Percentiles rank a stretch among this genome's conserved stretches.
These are phyloP conservation scores for Enchytraeus crypticus DNA, from an alignment of 2,888 invertebrate genomes.

Conservation along the genomic window DNA sequence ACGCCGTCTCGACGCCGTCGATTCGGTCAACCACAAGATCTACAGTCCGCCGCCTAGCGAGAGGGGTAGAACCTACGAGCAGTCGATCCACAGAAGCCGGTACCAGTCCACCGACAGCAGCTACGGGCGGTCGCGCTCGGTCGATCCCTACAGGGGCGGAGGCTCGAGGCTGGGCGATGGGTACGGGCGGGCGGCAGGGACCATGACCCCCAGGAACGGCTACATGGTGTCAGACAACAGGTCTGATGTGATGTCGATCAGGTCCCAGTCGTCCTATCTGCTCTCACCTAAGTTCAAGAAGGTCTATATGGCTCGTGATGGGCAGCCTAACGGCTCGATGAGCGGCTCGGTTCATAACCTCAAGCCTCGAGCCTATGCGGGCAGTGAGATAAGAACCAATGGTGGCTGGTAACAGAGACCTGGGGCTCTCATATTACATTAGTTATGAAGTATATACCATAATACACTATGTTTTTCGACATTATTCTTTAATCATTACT, in stretches of 20 bases:
- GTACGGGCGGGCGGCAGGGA: background rate
- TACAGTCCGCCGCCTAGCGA: background rate
- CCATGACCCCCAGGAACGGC: background rate
- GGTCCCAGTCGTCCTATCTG: constrained; percentile 6
- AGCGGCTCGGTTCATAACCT: background rate
- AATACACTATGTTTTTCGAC: too few relatives aligned
- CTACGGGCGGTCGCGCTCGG: constrained; percentile 4
- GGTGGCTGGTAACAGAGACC: background rate
- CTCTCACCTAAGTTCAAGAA: background rate
- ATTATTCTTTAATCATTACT: too few relatives aligned
- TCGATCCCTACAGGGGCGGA: background rate
- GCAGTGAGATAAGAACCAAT: background rate
- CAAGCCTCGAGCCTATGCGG: background rate
- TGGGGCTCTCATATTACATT: too few relatives aligned
- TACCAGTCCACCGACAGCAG: background rate
- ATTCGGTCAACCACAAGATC: background rate
- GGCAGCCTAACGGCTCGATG: background rate
- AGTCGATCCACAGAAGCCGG: background rate
- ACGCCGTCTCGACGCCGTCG: background rate
- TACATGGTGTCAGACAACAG: background rate
- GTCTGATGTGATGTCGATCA: background rate
- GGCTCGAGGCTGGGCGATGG: background rate
- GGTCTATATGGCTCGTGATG: background rate
- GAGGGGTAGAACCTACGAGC: background rate
- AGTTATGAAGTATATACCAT: too few relatives aligned